Evolutionary conservation across 1,140 invertebrate species (phyloP).

Genomic region (Hycleus phaleratus): DNA sequence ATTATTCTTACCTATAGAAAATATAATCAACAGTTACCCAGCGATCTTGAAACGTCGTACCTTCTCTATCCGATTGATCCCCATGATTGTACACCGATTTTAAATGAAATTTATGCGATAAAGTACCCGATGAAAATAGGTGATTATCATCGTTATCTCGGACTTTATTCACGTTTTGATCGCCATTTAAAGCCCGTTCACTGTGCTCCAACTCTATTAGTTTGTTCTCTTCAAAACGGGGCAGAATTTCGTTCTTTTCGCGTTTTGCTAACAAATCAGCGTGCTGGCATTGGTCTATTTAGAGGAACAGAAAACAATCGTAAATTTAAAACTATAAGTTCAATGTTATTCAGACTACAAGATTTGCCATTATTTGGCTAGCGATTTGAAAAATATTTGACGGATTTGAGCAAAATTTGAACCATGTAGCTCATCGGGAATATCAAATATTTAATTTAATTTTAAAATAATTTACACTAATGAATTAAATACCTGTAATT

Average conservation of each 20-base stretch:
- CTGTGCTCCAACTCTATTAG: conserved; percentile 31
- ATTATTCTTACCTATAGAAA: conserved; percentile 51
- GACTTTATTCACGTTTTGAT: not conserved
- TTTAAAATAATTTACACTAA: no score
- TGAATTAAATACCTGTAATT: conserved; percentile 40
- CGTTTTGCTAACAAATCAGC: conserved; percentile 44
- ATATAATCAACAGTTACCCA: conserved; percentile 81
- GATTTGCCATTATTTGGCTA: not conserved
- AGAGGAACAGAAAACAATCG: not conserved
- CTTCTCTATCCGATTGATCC: conserved; percentile 43
- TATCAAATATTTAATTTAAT: no score
- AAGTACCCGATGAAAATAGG: conserved; percentile 39
- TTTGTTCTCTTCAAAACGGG: conserved; percentile 18
- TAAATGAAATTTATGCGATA: conserved; percentile 50
- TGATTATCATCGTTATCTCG: not conserved
- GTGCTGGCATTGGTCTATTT: conserved; percentile 57
- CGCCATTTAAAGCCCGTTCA: conserved; percentile 12
- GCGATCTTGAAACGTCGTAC: conserved; percentile 63
- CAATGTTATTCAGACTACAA: no score
- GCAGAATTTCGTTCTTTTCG: conserved; percentile 22
- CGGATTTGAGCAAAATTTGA: not conserved
- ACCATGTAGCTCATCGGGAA: not conserved
- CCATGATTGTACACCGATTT: conserved; percentile 48
- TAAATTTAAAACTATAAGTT: no score
- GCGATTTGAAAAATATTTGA: no score